phyloP scores from a whole-genome alignment of 1,140 invertebrate species.

The Brachionus koreanus region DNA sequence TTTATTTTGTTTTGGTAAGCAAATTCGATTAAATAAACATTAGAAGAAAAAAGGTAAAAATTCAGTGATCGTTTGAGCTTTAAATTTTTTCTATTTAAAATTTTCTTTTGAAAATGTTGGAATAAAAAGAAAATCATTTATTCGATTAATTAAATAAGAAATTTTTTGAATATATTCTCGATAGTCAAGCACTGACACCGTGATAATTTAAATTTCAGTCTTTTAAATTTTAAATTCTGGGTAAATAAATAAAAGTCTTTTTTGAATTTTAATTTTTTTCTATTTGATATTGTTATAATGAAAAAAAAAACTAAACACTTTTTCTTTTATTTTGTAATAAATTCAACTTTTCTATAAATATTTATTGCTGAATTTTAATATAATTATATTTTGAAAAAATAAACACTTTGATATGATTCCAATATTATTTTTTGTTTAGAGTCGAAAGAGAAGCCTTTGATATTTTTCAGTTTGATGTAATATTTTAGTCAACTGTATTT shows the following conservation, averaged over 20 bases:
- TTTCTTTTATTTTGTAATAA: constrained; percentile 4
- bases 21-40: background rate
- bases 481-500: background rate
- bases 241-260: background rate
- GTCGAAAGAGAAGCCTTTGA: background rate
- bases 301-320: background rate
- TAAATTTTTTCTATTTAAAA: background rate
- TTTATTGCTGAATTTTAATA: constrained; percentile 5
- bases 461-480: background rate
- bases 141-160: background rate
- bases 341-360: background rate
- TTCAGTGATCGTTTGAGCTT: background rate
- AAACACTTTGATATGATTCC: constrained; percentile 7
- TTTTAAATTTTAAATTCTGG: background rate
- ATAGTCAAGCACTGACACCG: background rate
- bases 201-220: background rate
- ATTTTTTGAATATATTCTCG: background rate
- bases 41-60: background rate
- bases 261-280: background rate
- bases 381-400: constrained; percentile 3
- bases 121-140: background rate
- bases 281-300: background rate
- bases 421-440: background rate
- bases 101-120: background rate
- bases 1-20: background rate